A percentile compares a stretch with the other conserved stretches of the same genome.
phyloP scores from a whole-genome alignment of 2,888 invertebrate species.

The Cynaeus angustus region DNA sequence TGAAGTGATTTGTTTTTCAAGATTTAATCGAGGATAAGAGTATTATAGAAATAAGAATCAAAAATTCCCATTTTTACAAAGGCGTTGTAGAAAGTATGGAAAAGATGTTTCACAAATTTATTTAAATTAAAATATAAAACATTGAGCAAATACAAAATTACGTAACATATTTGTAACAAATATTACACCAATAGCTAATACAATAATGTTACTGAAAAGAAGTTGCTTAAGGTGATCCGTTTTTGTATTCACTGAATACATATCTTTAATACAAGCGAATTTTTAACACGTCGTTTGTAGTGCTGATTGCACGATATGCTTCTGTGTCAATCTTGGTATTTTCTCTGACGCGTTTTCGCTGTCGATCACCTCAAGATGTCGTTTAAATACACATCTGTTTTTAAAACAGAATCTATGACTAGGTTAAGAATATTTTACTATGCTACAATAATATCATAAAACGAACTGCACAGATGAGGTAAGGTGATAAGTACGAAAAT shows the following conservation, averaged over 20 bases:
- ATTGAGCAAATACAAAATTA: conserved; percentile 50
- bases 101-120: conserved; percentile 65
- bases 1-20: too few species aligned
- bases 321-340: neutral
- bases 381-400: conserved; percentile 39
- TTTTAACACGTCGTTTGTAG: neutral
- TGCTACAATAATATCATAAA: conserved; percentile 44
- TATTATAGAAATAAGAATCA: too few species aligned
- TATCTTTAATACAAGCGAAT: conserved; percentile 5
- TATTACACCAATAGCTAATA: conserved; percentile 46
- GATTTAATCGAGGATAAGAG: too few species aligned
- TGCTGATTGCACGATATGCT: neutral
- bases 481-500: conserved; percentile 37
- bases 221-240: conserved; percentile 38
- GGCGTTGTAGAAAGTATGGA: too few species aligned
- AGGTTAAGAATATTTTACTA: conserved; percentile 48
- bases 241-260: conserved; percentile 50
- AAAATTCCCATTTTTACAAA: too few species aligned
- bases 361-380: conserved; percentile 29
- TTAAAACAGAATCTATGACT: conserved; percentile 51
- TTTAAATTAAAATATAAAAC: conserved; percentile 47
- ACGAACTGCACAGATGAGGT: conserved; percentile 46
- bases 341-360: neutral
- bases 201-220: conserved; percentile 33
- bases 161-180: conserved; percentile 42